Conservation (phyloP, 2,888 invertebrate species). For the Dorcus parallelipipedus region DNA sequence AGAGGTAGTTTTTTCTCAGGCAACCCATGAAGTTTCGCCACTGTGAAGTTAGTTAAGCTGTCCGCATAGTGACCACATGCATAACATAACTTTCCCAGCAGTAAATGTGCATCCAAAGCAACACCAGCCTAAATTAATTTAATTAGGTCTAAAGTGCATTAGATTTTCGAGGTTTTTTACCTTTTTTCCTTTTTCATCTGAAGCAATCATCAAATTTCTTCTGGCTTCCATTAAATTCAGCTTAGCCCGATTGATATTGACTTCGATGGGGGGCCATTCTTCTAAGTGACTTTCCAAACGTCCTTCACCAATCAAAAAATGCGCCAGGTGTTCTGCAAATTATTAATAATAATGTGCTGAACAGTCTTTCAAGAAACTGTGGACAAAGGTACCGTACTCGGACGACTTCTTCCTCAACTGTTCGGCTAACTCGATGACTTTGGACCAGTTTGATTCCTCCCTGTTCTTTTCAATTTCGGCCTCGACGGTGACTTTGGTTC, state of each 20-base stretch:
- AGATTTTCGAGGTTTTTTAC: slow-evolving; percentile 34
- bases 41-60: slow-evolving; percentile 75
- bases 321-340: slow-evolving; percentile 69
- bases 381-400: slow-evolving; percentile 59
- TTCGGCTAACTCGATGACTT: slow-evolving; percentile 82
- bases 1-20: slow-evolving; percentile 81
- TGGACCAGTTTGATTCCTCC: slow-evolving; percentile 90
- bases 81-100: slow-evolving; percentile 88
- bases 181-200: slow-evolving; percentile 75
- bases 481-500: slow-evolving; percentile 68
- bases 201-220: slow-evolving; percentile 67
- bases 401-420: slow-evolving; percentile 77
- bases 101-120: slow-evolving; percentile 79
- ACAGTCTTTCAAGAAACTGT: background rate
- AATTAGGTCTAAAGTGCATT: background rate
- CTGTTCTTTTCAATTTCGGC: slow-evolving; percentile 89
- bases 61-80: slow-evolving; percentile 84
- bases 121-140: slow-evolving; percentile 60
- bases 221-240: slow-evolving; percentile 77
- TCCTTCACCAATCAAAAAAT: slow-evolving; percentile 85
- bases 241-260: slow-evolving; percentile 74
- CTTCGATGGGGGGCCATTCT: slow-evolving; percentile 80
- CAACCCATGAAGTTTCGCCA: slow-evolving; percentile 79
- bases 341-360: background rate
- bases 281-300: slow-evolving; percentile 85